Percentiles rank a stretch among this genome's conserved stretches.
Conservation (phyloP, 2,888 invertebrate genomes). For the Phanerotoma sp. region DNA sequence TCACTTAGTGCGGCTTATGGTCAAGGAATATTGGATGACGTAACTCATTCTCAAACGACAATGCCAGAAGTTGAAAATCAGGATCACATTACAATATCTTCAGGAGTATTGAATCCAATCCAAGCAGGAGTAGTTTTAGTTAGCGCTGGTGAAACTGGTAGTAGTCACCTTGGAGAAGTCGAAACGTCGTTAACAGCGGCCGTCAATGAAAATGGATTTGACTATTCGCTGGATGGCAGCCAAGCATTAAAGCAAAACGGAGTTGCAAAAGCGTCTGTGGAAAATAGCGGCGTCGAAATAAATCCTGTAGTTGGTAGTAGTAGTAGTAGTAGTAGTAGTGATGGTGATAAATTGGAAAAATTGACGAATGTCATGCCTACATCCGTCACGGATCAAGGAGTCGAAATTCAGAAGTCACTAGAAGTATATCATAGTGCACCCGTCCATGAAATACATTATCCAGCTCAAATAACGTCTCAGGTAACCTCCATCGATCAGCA, state of each 20-base stretch:
- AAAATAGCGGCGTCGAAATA: neutral
- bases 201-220: conserved; percentile 36
- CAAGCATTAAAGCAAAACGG: conserved; percentile 31
- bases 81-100: conserved; percentile 38
- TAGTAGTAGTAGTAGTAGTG: neutral
- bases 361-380: neutral
- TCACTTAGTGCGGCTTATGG: conserved; percentile 20
- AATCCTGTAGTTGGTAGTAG: neutral
- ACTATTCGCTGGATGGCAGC: conserved; percentile 28
- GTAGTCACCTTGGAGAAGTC: conserved; percentile 32
- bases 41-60: conserved; percentile 7
- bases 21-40: neutral
- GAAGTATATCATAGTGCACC: conserved; percentile 51
- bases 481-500: conserved; percentile 35
- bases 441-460: conserved; percentile 52
- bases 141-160: conserved; percentile 43
- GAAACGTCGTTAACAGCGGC: conserved; percentile 29
- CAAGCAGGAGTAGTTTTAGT: conserved; percentile 50
- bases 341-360: conserved; percentile 3
- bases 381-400: conserved; percentile 24
- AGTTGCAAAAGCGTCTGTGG: neutral
- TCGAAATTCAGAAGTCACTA: conserved; percentile 53
- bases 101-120: conserved; percentile 46
- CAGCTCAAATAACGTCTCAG: conserved; percentile 37
- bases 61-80: conserved; percentile 28